Evolutionary conservation across 2,113 vertebrate genomes (phyloP), one percentile per base, ranked within the genome.

Genomic region (Craseonycteris thonglongyai): DNA sequence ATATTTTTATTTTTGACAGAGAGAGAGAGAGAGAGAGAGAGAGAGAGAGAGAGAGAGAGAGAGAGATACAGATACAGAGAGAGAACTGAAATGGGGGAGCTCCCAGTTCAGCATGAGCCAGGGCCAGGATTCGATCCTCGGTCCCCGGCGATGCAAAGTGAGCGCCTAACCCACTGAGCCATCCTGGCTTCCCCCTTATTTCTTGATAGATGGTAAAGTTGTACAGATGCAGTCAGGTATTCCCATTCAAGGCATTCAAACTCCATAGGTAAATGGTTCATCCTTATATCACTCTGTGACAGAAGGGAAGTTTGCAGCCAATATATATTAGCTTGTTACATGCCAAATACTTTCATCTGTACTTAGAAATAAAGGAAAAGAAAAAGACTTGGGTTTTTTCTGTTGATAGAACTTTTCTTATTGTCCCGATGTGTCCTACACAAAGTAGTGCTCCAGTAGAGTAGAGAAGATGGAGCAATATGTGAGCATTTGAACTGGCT

Each of bases 221-320:
- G 4, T 63, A 22, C n/a, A 51, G 56, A 45, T 18, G n/a, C 18
- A 18, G 15, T 59, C 72, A 33, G 1, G 0, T 5, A 3, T 69
- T 51, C 10, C 68, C 68, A 30, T 65, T 71, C 11, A 35, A 49
- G 30, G 2, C 13, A 3, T 56, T 92, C 7, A 38, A 54, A 71
- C 8, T 71, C 33, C 45, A 6, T 7, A 75, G 12, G n/a, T 7
- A 59, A 82, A 38, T 38, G 1, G 40, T n/a, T 49, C 22, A 28
- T 10, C 22, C 30, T 68, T 72, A 18, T 24, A 56, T 47, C 28
- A 56, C 30, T 81, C n/a, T 47, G 9, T 22, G 51, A 42, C 21
- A 22, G 2, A 78, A 87, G 49, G 16, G n/a, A 94, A 74, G 21
- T 38, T 79, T 72, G 19, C n/a, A 42, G 47, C 42, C 6, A 42